Base-by-base conservation (phyloP, 2,797 vertebrate genomes). In the Cossypha dichroa region DNA sequence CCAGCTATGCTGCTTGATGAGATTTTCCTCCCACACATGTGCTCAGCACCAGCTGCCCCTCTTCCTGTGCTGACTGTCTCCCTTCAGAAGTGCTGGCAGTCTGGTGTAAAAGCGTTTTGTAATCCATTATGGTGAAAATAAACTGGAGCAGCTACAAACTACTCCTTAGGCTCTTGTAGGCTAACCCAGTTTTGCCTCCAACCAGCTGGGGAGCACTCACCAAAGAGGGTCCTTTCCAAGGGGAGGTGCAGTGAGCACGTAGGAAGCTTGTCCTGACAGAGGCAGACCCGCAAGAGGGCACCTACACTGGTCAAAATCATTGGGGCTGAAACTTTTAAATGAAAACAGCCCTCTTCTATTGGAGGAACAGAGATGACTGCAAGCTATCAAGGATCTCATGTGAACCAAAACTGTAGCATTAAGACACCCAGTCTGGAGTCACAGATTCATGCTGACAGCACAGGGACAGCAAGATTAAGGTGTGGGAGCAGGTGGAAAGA, bases 51-150 rank as follows among this genome's bases (percentile, higher is more conserved):
- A 95, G 95, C 90, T 95, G 92, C 88, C 91, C 92, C 92, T 90
- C 96, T 95, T 94, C 90, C 95, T 93, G 80, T 75, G 79, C 73
- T 90, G 90, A 81, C 96, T 85, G 64, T 75, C 85, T 95, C 93
- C 79, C 83, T 94, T 94, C 85, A 88, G 49, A 93, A 94, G 79
- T 43, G 85, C 73, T 68, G 90, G 70, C 88, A 94, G 93, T 11
- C 79, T 93, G 79, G 58, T 72, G 77, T 85, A 66, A 62, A 95
- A 78, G 83, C 4, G 0, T 94, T 95, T 86, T 92, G 76, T 85
- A 95, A 94, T 85, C 54, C 46, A 0, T 43, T 51, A 56, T 18
- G 69, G 64, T 77, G 82, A 91, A 95, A 95, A 95, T 75, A 93
- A 93, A 95, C 85, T 11, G 43, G 46, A 88, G 58, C 5, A 1